Evolutionary conservation across 1,140 invertebrate genomes (phyloP), one percentile per base, ranked within the genome.

Genomic region (Theocolax elegans): DNA sequence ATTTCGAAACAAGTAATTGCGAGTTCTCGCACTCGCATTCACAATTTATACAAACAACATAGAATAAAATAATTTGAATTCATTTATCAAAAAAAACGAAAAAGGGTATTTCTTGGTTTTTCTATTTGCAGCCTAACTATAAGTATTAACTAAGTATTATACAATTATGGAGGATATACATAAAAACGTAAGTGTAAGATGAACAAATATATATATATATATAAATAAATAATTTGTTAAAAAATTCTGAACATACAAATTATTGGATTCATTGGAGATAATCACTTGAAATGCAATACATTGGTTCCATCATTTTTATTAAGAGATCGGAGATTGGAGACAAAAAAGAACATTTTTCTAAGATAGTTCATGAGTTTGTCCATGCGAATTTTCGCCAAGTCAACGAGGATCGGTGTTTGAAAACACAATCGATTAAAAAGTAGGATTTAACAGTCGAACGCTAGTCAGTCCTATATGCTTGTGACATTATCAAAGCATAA

Each of bases 181-280:
- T 58, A 56, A 58, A 46, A 35, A n/a, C n/a, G 7, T 62, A 62
- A 17, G 46, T 58, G 53, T 67, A 67, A 67, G 12, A 35, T 44
- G n/a, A 54, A 62, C 10, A 25, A 56, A 67, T 46, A 67, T 40
- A 67, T 56, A 56, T 56, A n/a, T n/a, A n/a, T n/a, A n/a, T n/a
- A n/a, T n/a, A n/a, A n/a, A n/a, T n/a, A n/a, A 67, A 56, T 67
- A 67, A 67, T 67, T 67, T 67, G 53, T 67, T 67, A 46, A 67
- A 56, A 49, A 56, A 56, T 8, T 44, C 6, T 17, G 35, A 29
- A 21, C 2, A 4, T 12, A 46, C 29, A 10, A 46, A 25, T 9
- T 29, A 7, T 44, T n/a, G n/a, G 21, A 58, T 38, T 58, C 21
- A 27, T 7, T 9, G 51, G 29, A 54, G n/a, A 54, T 15, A 15